Percentiles rank a stretch among this genome's conserved stretches.
These are phyloP conservation scores for Phenganax subtilis DNA, from an alignment of 92 coral and sea anemone species.

Conservation along the genomic window DNA sequence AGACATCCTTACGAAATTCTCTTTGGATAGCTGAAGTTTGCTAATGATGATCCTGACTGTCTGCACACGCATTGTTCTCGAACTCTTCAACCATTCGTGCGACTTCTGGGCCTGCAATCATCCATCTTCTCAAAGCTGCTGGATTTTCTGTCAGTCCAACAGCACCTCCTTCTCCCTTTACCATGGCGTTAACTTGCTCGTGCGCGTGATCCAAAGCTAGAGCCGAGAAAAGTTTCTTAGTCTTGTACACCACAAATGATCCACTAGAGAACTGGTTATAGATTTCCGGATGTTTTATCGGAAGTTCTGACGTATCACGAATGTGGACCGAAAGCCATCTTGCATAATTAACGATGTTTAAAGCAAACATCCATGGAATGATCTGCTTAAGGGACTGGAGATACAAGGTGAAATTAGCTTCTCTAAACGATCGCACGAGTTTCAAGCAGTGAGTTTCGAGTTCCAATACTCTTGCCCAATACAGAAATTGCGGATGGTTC, in stretches of 20 bases:
- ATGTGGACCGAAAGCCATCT: constrained; percentile 50
- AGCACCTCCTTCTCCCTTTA: constrained; percentile 64
- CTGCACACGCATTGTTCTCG: constrained; percentile 36
- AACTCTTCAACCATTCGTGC: constrained; percentile 58
- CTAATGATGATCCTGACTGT: constrained; percentile 37
- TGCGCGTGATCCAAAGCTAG: constrained; percentile 63
- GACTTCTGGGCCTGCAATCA: constrained; percentile 59
- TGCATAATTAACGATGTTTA: constrained; percentile 41
- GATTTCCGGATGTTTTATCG: constrained; percentile 37
- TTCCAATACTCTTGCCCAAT: constrained; percentile 42
- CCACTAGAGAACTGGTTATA: constrained; percentile 26
- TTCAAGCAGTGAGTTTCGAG: constrained; percentile 36
- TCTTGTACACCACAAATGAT: not conserved
- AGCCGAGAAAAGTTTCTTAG: constrained; percentile 8
- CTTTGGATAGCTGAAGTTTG: constrained; percentile 48
- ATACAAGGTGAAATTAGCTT: constrained; percentile 42
- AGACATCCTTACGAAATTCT: constrained; percentile 45
- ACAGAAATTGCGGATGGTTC: constrained; percentile 38
- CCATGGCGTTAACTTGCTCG: constrained; percentile 59
- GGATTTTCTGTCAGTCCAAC: constrained; percentile 63
- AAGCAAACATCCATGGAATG: constrained; percentile 55
- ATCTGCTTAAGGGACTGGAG: constrained; percentile 41
- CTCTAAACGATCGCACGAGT: constrained; percentile 40
- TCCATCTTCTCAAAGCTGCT: constrained; percentile 58
- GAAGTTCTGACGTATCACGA: constrained; percentile 44